Evolutionary conservation across 37 sponge, comb jelly and placozoan species (phyloP).

Genomic region (Cladorhizidae sp.): DNA sequence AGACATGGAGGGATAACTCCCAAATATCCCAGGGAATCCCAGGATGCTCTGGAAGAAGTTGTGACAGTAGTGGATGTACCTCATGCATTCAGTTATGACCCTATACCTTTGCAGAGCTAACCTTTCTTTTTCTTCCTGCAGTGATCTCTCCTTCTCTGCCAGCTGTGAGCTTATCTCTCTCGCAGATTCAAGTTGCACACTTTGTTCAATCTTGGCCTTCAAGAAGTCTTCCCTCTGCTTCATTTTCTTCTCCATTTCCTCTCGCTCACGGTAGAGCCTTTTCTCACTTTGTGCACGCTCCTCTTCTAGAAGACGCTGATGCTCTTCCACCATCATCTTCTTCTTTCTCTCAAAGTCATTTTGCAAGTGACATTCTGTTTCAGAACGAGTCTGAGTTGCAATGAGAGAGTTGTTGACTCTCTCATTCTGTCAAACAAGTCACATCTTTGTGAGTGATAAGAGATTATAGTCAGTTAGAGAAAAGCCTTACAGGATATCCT

Average conservation of each 20-base stretch:
- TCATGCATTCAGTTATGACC: too few species aligned
- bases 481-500: not conserved
- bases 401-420: not conserved
- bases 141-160: slow-evolving; percentile 36
- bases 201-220: slow-evolving; percentile 37
- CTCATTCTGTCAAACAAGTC: slow-evolving; percentile 2
- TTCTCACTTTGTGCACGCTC: slow-evolving; percentile 28
- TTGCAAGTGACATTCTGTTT: slow-evolving; percentile 17
- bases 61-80: too few species aligned
- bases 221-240: slow-evolving; percentile 21
- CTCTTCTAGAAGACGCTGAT: slow-evolving; percentile 28
- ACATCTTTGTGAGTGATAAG: too few species aligned
- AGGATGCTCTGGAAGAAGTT: too few species aligned
- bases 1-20: too few species aligned
- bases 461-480: too few species aligned
- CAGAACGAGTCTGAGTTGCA: slow-evolving; percentile 25
- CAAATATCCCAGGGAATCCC: too few species aligned
- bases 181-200: slow-evolving; percentile 3
- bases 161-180: slow-evolving; percentile 9
- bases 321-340: slow-evolving; percentile 24
- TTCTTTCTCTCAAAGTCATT: slow-evolving; percentile 36
- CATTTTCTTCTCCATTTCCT: slow-evolving; percentile 39
- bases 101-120: too few species aligned
- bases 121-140: slow-evolving; percentile 36
- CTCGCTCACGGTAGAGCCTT: slow-evolving; percentile 18